Evolutionary conservation across 2,888 invertebrate species (phyloP).

Genomic region (Cosmopolites sordidus): DNA sequence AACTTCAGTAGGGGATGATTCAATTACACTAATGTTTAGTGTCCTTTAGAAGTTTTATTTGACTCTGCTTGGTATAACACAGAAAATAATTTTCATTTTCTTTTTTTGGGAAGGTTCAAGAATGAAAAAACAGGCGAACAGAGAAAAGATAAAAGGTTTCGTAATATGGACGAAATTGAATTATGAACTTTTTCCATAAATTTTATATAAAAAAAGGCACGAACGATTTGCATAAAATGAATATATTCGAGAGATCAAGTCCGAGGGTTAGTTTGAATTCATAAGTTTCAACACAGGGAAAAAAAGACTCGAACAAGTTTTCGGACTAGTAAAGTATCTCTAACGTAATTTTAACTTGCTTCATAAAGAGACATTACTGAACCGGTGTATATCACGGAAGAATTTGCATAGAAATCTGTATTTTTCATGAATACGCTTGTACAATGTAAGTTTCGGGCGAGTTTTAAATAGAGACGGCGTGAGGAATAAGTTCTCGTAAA

Average conservation of each 20-base stretch:
- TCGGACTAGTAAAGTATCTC: not conserved
- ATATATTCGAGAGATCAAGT: conserved; percentile 4
- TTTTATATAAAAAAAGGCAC: conserved; percentile 22
- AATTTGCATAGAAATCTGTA: not conserved
- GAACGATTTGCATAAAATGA: conserved; percentile 24
- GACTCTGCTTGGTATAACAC: too few species aligned
- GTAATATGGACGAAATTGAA: conserved; percentile 26
- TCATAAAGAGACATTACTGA: not conserved
- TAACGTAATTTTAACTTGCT: not conserved
- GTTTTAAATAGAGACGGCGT: too few species aligned
- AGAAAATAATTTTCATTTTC: too few species aligned
- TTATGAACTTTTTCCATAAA: conserved; percentile 27
- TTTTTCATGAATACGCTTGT: not conserved
- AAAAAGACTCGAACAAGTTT: not conserved
- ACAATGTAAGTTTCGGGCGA: too few species aligned
- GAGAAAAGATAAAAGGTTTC: conserved; percentile 19
- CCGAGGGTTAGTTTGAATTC: not conserved
- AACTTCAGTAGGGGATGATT: too few species aligned
- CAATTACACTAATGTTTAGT: too few species aligned
- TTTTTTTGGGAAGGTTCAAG: not conserved
- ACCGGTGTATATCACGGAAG: not conserved
- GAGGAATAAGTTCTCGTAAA: too few species aligned
- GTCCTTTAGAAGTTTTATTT: too few species aligned
- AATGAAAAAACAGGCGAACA: not conserved
- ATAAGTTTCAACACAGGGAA: not conserved